Evolutionary conservation across 2,888 invertebrate species (phyloP), one percentile per base, ranked within the genome.

Genomic region (Lottia scabra): DNA sequence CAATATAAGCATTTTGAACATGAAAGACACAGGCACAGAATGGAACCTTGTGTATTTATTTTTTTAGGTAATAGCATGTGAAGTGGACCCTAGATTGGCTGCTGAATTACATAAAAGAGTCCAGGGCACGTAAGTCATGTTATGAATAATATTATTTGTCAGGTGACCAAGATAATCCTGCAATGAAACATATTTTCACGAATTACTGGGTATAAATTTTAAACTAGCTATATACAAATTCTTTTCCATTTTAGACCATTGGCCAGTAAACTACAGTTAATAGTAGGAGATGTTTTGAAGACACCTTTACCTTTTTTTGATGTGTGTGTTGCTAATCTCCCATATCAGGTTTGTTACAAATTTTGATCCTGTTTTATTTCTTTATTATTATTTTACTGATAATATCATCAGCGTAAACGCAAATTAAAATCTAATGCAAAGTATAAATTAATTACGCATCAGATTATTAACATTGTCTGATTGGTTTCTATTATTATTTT

Each of bases 21-120:
- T n/a, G n/a, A n/a, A n/a, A n/a, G n/a, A n/a, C n/a, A 38, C 38
- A 4, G 10, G 1, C 38, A 5, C 38, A 38, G 5, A 38, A 38
- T 38, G 38, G 38, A 38, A 38, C 1, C 23, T 67, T 16, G 2
- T 8, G 13, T n/a, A 12, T 66, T 56, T 13, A 19, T 75, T 23
- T 48, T 72, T 78, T 15, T 71, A 89, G 87, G 97, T 98, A 0
- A 91, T 97, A 48, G 99, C 99, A 0, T 99, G 97, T 91, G 99
- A 99, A 94, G 95, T 99, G 77, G 99, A 99, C 91, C 93, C 95
- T 12, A 92, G 95, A 84, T 92, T 99, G 88, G 97, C 98, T 56
- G 98, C 99, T 13, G 99, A 99, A 90, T 92, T 99, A 78, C 98
- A 99, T 87, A 99, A 99, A 89, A 93, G 99, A 89, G 96, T 99